Evolutionary conservation across 2,113 vertebrate species (phyloP), one percentile per base, ranked within the genome.

Genomic region (Noturus placidus): DNA sequence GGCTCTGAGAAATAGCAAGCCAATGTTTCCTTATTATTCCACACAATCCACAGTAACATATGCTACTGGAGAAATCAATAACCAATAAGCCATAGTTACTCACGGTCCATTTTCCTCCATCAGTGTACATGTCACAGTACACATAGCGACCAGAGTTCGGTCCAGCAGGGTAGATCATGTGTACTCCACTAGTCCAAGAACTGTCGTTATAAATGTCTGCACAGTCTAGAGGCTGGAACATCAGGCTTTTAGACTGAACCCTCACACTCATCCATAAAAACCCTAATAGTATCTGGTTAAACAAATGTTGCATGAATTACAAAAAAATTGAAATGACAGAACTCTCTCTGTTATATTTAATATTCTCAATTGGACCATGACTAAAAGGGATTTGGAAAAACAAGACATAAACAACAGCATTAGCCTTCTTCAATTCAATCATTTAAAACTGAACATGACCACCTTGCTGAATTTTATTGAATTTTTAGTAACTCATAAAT

Each of bases 81-180:
- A 57, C n/a, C 56, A 79, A 50, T 76, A 42, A 57, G 10, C 35
- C 20, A 30, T 0, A 72, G 30, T 33, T 84, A 84, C 88, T 87
- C 61, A 91, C 91, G 3, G 88, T 91, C 91, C 89, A 91, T 65
- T 82, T 82, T 46, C 87, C 94, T 0, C 93, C 93, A 3, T 94
- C 93, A 0, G 93, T 95, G 86, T 91, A 93, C 95, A 96, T 96
- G 89, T 96, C 95, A 65, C 95, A 95, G 92, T 94, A 95, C 57
- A 95, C 95, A 0, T 93, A 94, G 82, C 95, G 93, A 0, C 94
- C 93, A 65, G 92, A 89, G 13, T 90, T 93, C 80, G 94, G 92
- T 20, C 94, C 94, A 0, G 91, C 88, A 0, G 94, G 95, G 82
- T 94, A 95, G 80, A 96, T 95, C 57, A 93, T 91, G 86, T 96